phyloP scores from a whole-genome alignment of 2,888 invertebrate genomes.

The Pedicia rivosa region DNA sequence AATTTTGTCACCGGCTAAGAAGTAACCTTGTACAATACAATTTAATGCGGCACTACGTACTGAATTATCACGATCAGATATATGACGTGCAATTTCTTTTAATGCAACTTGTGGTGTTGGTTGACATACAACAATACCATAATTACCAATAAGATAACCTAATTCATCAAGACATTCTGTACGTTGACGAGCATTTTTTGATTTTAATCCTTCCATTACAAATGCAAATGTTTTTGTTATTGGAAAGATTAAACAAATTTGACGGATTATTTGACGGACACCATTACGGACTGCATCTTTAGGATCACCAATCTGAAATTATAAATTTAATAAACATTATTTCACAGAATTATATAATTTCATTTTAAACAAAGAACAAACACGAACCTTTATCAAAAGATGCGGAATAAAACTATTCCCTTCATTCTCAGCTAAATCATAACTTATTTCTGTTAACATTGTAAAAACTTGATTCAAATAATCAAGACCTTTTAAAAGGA shows the following conservation, averaged over 20 bases:
- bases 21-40: slow-evolving; percentile 80
- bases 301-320: slow-evolving; percentile 73
- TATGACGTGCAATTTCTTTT: slow-evolving; percentile 77
- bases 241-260: slow-evolving; percentile 73
- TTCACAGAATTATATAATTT: slow-evolving; percentile 7
- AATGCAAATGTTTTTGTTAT: slow-evolving; percentile 78
- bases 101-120: slow-evolving; percentile 65
- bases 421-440: slow-evolving; percentile 79
- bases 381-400: slow-evolving; percentile 69
- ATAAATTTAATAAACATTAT: slow-evolving; percentile 12
- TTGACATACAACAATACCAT: slow-evolving; percentile 70
- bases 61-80: slow-evolving; percentile 89
- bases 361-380: not conserved
- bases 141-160: slow-evolving; percentile 67
- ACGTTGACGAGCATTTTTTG: slow-evolving; percentile 91
- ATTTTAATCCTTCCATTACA: slow-evolving; percentile 88
- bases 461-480: slow-evolving; percentile 74
- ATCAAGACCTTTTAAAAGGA: slow-evolving; percentile 87
- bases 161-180: slow-evolving; percentile 93
- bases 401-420: slow-evolving; percentile 91
- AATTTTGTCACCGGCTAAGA: slow-evolving; percentile 73
- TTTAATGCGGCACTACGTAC: slow-evolving; percentile 94
- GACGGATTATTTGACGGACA: slow-evolving; percentile 70
- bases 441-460: slow-evolving; percentile 60
- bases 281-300: slow-evolving; percentile 89